Percentiles rank a stretch among this genome's conserved stretches.
Evolutionary conservation across 2,888 invertebrate genomes (phyloP).

Genomic region (Uropetala carovei): DNA sequence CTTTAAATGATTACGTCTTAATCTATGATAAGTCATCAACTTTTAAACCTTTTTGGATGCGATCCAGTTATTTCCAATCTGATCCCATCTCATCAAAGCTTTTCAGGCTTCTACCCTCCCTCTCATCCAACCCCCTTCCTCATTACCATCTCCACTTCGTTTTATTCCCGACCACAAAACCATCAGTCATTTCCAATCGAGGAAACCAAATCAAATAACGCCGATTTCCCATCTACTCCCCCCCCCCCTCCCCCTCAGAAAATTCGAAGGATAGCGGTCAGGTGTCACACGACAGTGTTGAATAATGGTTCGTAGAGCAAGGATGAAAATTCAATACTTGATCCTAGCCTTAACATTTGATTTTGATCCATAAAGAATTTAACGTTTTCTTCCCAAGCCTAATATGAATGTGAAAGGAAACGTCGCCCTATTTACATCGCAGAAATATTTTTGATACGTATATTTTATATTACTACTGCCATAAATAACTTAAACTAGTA

Average conservation of each 20-base stretch:
- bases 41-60: neutral
- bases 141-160: neutral
- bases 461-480: too few relatives aligned
- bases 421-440: too few relatives aligned
- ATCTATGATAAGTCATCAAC: too few relatives aligned
- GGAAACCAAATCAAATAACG: constrained; percentile 37
- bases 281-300: constrained; percentile 4
- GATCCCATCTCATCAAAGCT: neutral
- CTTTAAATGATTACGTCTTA: too few relatives aligned
- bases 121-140: neutral
- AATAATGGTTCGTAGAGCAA: neutral
- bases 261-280: neutral
- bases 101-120: neutral
- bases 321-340: constrained; percentile 28
- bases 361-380: neutral
- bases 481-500: too few relatives aligned
- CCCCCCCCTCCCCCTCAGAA: neutral
- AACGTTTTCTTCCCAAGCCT: too few relatives aligned
- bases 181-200: constrained; percentile 38
- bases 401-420: too few relatives aligned
- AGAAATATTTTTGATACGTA: too few relatives aligned
- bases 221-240: neutral
- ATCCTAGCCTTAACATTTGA: neutral
- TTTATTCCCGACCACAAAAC: neutral
- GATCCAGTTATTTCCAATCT: neutral